phyloP scores from a whole-genome alignment of 2,797 vertebrate species.

The Aplochiton taeniatus region DNA sequence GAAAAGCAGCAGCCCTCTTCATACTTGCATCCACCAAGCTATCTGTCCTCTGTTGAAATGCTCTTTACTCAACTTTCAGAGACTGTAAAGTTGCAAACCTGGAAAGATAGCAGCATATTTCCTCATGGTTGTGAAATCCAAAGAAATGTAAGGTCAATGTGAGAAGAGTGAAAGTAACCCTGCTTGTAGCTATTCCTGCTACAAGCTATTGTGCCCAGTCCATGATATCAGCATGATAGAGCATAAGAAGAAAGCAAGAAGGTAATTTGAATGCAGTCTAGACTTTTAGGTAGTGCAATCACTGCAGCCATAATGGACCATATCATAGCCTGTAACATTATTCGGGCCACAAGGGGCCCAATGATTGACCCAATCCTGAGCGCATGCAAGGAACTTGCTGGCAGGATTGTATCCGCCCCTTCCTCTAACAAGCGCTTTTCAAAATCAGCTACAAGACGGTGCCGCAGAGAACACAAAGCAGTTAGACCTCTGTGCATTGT shows the following conservation, averaged over 20 bases:
- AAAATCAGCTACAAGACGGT: slow-evolving; percentile 60
- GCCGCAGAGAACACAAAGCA: slow-evolving; percentile 37
- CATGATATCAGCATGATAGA: not conserved
- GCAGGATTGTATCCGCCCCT: slow-evolving; percentile 66
- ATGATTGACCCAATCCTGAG: slow-evolving; percentile 19
- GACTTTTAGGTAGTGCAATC: too few relatives aligned
- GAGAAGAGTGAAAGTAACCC: slow-evolving; percentile 17
- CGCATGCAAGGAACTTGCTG: slow-evolving; percentile 3
- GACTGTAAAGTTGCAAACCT: too few relatives aligned
- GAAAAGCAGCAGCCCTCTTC: slow-evolving; percentile 41
- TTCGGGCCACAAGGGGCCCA: slow-evolving; percentile 24
- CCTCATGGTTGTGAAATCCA: slow-evolving; percentile 27
- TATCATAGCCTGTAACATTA: too few relatives aligned
- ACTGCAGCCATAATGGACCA: too few relatives aligned
- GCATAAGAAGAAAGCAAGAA: too few relatives aligned
- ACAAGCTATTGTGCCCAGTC: not conserved
- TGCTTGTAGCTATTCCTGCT: not conserved
- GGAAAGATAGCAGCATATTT: not conserved
- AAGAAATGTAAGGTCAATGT: slow-evolving; percentile 41
- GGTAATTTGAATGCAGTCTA: too few relatives aligned
- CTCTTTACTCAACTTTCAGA: not conserved
- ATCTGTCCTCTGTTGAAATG: not conserved
- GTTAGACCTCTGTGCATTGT: too few relatives aligned
- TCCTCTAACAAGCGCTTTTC: slow-evolving; percentile 71
- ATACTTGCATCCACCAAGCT: slow-evolving; percentile 24